Evolutionary conservation across 2,113 vertebrate genomes (phyloP).

Genomic region (Ginglymostoma cirratum): DNA sequence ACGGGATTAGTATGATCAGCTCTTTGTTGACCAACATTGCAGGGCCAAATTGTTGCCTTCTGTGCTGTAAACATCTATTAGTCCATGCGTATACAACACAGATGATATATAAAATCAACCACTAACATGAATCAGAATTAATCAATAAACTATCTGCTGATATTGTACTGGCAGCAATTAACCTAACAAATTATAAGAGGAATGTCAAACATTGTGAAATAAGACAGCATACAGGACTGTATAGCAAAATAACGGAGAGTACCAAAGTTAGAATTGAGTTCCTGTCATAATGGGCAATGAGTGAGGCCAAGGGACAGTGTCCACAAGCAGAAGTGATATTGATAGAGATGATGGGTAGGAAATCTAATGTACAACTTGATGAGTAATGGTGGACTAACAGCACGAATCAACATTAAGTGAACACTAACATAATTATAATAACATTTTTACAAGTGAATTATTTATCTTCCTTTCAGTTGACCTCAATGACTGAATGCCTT

Average conservation of each 20-base stretch:
- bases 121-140: neutral
- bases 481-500: neutral
- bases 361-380: neutral
- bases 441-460: neutral
- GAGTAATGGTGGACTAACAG: neutral
- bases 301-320: neutral
- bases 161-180: neutral
- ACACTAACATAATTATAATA: neutral
- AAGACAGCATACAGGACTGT: neutral
- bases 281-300: neutral
- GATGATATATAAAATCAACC: neutral
- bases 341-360: neutral
- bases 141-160: neutral
- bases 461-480: neutral
- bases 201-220: neutral
- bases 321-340: neutral
- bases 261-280: neutral
- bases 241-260: neutral
- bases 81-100: neutral
- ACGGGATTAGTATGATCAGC: too few relatives aligned
- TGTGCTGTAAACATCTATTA: too few relatives aligned
- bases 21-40: too few relatives aligned
- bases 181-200: neutral
- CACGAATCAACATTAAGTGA: neutral
- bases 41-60: too few relatives aligned